These are phyloP conservation scores for Corythoichthys haematopterus DNA, from an alignment of 2,113 vertebrate species.

Conservation along the genomic window DNA sequence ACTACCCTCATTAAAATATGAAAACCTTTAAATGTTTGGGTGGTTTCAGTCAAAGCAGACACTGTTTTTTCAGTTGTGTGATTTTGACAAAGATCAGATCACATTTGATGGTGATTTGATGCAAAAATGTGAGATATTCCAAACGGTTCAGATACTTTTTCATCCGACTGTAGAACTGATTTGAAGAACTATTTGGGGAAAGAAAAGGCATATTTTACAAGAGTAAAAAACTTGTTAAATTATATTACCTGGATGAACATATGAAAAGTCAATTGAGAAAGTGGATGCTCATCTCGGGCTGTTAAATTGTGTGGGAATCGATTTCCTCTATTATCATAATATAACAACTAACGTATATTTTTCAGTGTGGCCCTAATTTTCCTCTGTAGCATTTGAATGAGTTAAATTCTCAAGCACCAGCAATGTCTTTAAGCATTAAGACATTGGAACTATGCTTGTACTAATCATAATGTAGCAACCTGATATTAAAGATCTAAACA, in stretches of 20 bases:
- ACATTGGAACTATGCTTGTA: not conserved
- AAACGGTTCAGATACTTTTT: too few species aligned
- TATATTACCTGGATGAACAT: too few species aligned
- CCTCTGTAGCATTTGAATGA: not conserved
- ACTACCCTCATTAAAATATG: too few species aligned
- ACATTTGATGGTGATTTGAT: too few species aligned
- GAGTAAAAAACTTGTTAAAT: too few species aligned
- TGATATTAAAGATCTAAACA: not conserved
- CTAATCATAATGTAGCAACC: conserved; percentile 21
- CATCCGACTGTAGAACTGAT: too few species aligned
- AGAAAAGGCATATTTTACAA: not conserved
- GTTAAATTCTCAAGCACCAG: not conserved
- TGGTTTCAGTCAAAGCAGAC: too few species aligned
- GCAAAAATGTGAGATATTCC: too few species aligned
- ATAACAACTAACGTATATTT: not conserved
- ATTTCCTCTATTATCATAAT: not conserved
- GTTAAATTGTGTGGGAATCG: not conserved
- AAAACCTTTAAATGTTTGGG: too few species aligned
- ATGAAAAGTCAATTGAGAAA: not conserved
- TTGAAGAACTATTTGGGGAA: too few species aligned
- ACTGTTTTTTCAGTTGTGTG: too few species aligned
- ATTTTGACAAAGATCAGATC: too few species aligned
- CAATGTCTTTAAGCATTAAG: not conserved
- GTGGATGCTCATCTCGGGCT: not conserved
- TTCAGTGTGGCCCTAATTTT: conserved; percentile 6